Conservation (phyloP, 2,888 invertebrate genomes). For the Itoplectis maculator region DNA sequence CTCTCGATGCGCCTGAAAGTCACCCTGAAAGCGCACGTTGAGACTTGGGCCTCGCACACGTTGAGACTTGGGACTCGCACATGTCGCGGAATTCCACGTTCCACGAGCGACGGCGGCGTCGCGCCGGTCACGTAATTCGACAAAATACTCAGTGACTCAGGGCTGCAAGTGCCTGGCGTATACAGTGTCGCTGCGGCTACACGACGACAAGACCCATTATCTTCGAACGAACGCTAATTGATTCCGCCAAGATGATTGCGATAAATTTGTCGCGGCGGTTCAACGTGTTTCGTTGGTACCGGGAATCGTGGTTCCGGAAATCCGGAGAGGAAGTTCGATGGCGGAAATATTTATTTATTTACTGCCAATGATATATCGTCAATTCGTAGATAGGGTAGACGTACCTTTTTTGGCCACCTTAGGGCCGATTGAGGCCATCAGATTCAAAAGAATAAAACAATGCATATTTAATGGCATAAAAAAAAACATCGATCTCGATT, state of each 20-base stretch:
- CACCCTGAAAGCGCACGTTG: background rate
- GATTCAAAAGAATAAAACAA: too few species aligned
- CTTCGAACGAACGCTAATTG: constrained; percentile 52
- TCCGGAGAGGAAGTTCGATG: background rate
- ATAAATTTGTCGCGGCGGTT: constrained; percentile 53
- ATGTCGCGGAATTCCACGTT: constrained; percentile 42
- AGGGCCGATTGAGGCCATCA: too few species aligned
- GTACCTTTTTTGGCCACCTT: too few species aligned
- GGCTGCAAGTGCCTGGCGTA: too few species aligned
- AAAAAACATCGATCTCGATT: too few species aligned
- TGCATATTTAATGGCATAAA: too few species aligned
- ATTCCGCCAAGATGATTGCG: constrained; percentile 57
- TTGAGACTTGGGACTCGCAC: constrained; percentile 10
- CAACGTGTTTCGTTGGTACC: constrained; percentile 21
- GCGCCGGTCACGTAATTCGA: constrained; percentile 65
- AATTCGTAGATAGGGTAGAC: too few species aligned
- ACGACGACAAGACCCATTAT: constrained; percentile 47
- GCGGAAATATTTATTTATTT: background rate
- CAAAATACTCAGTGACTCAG: constrained; percentile 44
- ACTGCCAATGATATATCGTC: too few species aligned
- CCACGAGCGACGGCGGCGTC: constrained; percentile 22
- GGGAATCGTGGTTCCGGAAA: constrained; percentile 26
- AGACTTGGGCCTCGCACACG: constrained; percentile 6
- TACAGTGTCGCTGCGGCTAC: constrained; percentile 3
- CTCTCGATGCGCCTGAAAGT: background rate